These are phyloP conservation scores for Psococerastis gibbosa DNA, from an alignment of 2,888 invertebrate species.

Conservation along the genomic window DNA sequence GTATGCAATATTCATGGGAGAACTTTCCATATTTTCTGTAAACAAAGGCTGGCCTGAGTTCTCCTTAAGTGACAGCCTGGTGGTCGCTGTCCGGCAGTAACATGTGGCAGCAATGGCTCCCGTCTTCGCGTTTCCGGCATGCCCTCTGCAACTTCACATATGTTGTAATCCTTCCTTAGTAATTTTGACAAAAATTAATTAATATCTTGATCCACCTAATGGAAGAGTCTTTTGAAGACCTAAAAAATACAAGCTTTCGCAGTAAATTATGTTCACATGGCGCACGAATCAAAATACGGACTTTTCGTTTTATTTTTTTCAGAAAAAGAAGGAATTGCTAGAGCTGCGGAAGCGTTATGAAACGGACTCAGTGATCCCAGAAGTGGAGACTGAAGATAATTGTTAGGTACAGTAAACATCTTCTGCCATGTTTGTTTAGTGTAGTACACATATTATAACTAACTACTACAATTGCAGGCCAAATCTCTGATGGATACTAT, in stretches of 20 bases:
- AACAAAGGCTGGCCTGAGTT: conserved; percentile 4
- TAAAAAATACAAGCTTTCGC: no score
- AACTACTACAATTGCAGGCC: neutral
- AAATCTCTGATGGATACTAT: neutral
- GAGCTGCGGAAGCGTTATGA: conserved; percentile 41
- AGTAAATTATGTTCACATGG: no score
- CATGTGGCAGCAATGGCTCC: no score
- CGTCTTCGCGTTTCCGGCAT: no score
- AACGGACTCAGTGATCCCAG: conserved; percentile 48
- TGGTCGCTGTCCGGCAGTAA: conserved; percentile 9
- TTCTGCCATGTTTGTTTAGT: conserved; percentile 11
- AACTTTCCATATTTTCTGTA: no score
- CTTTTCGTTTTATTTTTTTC: conserved; percentile 17
- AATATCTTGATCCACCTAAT: no score
- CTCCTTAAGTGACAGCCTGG: neutral
- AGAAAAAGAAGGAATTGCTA: conserved; percentile 38
- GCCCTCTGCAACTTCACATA: no score
- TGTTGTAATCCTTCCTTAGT: no score
- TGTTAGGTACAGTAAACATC: conserved; percentile 15
- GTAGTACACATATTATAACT: neutral
- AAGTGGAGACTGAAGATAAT: conserved; percentile 39
- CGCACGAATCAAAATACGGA: no score
- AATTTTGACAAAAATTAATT: no score
- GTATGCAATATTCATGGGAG: conserved; percentile 28
- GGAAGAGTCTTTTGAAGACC: no score